These are phyloP conservation scores for Mayetiola destructor DNA, from an alignment of 2,888 invertebrate species.

Conservation along the genomic window DNA sequence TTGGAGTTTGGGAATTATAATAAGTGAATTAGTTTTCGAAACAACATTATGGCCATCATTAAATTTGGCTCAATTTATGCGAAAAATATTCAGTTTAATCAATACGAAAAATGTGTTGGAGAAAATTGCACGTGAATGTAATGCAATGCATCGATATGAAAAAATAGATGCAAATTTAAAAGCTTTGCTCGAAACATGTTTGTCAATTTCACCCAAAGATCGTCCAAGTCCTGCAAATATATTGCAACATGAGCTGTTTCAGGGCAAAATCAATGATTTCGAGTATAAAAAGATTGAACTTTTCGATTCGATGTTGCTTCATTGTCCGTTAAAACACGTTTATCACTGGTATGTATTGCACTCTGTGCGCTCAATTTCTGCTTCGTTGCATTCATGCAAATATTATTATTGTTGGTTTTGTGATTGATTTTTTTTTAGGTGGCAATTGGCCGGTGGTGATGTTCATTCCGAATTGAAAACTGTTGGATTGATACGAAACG, in stretches of 20 bases:
- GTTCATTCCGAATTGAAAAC: constrained; percentile 79
- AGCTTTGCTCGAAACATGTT: constrained; percentile 52
- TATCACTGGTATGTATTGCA: constrained; percentile 43
- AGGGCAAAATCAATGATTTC: constrained; percentile 31
- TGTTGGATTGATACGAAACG: constrained; percentile 77
- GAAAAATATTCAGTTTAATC: constrained; percentile 52
- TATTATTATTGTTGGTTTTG: background rate
- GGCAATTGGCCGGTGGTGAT: constrained; percentile 93
- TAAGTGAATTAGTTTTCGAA: constrained; percentile 63
- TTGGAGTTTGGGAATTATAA: constrained; percentile 87
- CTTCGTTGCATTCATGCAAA: no score
- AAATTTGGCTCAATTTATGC: constrained; percentile 50
- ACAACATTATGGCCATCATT: constrained; percentile 55
- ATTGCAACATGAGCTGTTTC: constrained; percentile 40
- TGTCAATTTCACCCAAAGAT: constrained; percentile 49
- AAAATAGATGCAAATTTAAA: constrained; percentile 39
- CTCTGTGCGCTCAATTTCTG: background rate
- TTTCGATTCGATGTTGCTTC: constrained; percentile 33
- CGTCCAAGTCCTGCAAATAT: constrained; percentile 47
- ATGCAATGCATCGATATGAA: constrained; percentile 48
- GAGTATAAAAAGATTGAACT: constrained; percentile 28
- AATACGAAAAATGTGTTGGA: constrained; percentile 40
- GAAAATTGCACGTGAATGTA: constrained; percentile 65
- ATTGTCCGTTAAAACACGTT: constrained; percentile 56
- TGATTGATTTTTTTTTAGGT: constrained; percentile 39